A percentile compares a stretch with the other conserved stretches of the same genome.
These are phyloP conservation scores for Phrynocephalus versicolor DNA, from an alignment of 2,113 vertebrate species.

Conservation along the genomic window DNA sequence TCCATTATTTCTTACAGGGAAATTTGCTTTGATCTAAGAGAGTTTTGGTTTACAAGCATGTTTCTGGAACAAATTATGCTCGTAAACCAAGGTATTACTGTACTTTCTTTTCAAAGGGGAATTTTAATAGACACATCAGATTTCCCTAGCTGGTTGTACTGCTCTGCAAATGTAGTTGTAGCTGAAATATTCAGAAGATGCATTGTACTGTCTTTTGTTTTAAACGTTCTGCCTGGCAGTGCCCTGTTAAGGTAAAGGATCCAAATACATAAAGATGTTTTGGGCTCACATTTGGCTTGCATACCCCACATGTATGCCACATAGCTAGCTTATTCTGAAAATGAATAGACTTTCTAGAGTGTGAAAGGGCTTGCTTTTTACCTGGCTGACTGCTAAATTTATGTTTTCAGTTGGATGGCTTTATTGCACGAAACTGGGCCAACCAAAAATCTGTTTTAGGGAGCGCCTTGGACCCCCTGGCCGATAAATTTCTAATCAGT, in stretches of 20 bases:
- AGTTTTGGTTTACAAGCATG: too few relatives aligned
- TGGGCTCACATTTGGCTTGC: too few relatives aligned
- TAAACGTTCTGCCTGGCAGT: too few relatives aligned
- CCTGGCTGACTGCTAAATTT: slow-evolving; percentile 6
- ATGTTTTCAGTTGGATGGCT: slow-evolving; percentile 89
- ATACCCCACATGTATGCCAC: background rate
- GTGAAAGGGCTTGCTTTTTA: fast-evolving
- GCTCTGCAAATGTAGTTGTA: background rate
- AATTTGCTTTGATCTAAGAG: too few relatives aligned
- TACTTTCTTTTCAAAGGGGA: background rate
- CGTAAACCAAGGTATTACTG: too few relatives aligned
- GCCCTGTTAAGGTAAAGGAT: background rate
- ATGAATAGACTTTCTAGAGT: background rate
- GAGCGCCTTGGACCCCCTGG: slow-evolving; percentile 95
- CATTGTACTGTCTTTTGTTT: background rate
- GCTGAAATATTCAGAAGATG: background rate
- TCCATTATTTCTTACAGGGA: too few relatives aligned
- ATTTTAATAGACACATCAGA: background rate
- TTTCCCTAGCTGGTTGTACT: background rate
- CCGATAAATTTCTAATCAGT: slow-evolving; percentile 98
- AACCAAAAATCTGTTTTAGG: slow-evolving; percentile 96
- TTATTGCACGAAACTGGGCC: slow-evolving; percentile 96
- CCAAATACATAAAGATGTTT: background rate
- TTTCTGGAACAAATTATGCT: too few relatives aligned
- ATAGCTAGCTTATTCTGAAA: background rate